phyloP scores from a whole-genome alignment of 2,888 invertebrate species.

The Drosophila barbarae region DNA sequence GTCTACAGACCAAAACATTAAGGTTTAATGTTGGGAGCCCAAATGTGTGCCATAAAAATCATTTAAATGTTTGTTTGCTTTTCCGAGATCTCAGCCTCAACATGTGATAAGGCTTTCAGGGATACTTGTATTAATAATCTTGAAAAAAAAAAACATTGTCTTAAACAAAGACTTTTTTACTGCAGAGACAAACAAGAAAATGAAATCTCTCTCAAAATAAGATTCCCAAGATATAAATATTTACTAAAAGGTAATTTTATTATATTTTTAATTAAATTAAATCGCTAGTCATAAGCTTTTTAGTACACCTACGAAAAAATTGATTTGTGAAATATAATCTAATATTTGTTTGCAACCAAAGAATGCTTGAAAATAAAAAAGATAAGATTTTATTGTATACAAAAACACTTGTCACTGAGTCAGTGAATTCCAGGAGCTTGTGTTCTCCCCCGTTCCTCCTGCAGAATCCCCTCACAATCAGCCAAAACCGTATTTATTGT shows the following conservation, averaged over 20 bases:
- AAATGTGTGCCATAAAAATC: conserved; percentile 67
- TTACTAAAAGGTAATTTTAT: background rate
- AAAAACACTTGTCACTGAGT: conserved; percentile 19
- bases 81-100: conserved; percentile 27
- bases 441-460: background rate
- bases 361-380: background rate
- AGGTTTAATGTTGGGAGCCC: conserved; percentile 57
- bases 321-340: background rate
- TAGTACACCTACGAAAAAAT: background rate
- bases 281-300: background rate
- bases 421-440: conserved; percentile 15
- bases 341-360: background rate
- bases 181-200: background rate
- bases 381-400: conserved; percentile 17
- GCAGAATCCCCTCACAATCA: conserved; percentile 12
- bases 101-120: conserved; percentile 38
- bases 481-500: conserved; percentile 67
- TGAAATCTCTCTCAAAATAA: background rate
- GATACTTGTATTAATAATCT: conserved; percentile 64
- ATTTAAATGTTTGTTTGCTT: conserved; percentile 61
- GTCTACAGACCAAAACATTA: conserved; percentile 60
- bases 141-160: conserved; percentile 39
- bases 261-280: background rate
- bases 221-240: background rate
- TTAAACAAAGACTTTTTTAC: conserved; percentile 8